phyloP scores from a whole-genome alignment of 2,888 invertebrate genomes.

The Tanypteryx hageni region DNA sequence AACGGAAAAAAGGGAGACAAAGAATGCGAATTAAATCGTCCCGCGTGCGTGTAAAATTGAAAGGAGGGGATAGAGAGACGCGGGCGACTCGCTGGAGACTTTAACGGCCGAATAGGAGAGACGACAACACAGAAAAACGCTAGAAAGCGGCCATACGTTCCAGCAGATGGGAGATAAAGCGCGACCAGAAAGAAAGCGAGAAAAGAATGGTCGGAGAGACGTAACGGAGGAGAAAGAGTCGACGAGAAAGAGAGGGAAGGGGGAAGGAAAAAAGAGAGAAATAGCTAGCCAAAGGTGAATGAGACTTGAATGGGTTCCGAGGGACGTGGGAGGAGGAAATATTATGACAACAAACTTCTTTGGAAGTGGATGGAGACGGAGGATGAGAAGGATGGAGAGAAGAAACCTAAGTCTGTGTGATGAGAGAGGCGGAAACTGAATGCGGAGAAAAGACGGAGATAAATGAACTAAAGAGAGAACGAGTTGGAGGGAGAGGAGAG shows the following conservation, averaged over 20 bases:
- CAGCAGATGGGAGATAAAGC: not conserved
- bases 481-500: not conserved
- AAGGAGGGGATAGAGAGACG: not conserved
- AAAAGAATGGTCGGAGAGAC: not conserved
- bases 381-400: not conserved
- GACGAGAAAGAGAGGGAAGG: not conserved
- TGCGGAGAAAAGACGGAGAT: constrained; percentile 4
- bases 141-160: not conserved
- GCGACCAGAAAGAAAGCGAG: not conserved
- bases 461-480: not conserved
- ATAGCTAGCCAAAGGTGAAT: not conserved
- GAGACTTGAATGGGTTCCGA: not conserved
- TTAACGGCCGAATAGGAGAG: not conserved
- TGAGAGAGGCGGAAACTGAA: not conserved
- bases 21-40: not conserved
- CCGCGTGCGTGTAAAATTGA: not conserved
- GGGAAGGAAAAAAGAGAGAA: not conserved
- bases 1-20: not conserved
- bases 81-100: not conserved
- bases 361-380: not conserved
- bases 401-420: not conserved
- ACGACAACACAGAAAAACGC: not conserved
- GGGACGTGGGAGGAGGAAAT: not conserved
- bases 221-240: not conserved
- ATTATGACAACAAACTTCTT: constrained; percentile 20